Percentiles rank a stretch among this genome's conserved stretches.
Conservation (phyloP, 2,888 invertebrate genomes). For the Eueremaeus valkanovi region DNA sequence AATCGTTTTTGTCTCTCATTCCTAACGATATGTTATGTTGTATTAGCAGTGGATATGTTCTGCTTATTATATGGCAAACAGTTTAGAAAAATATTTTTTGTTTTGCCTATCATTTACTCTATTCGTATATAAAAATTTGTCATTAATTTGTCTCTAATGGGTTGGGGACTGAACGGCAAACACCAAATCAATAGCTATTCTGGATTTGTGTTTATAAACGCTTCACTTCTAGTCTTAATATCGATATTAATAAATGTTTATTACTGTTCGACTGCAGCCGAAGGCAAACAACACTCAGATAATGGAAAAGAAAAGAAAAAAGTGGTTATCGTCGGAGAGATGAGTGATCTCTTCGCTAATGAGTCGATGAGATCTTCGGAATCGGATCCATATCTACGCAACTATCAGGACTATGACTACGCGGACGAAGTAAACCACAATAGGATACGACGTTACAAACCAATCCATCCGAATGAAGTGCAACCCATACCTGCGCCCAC, state of each 20-base stretch:
- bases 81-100: background rate
- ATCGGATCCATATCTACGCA: background rate
- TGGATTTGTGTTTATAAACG: background rate
- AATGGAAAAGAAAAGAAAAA: constrained; percentile 27
- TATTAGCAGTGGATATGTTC: background rate
- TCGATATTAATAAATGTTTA: background rate
- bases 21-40: background rate
- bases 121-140: background rate
- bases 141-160: too few relatives aligned
- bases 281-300: background rate
- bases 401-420: background rate
- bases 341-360: constrained; percentile 33
- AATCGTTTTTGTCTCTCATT: background rate
- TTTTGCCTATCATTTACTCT: background rate
- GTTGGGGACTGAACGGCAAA: background rate
- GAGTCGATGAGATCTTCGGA: background rate
- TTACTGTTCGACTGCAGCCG: background rate
- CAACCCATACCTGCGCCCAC: background rate
- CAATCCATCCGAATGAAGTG: too few relatives aligned
- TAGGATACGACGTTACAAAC: background rate
- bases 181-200: background rate
- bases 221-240: background rate
- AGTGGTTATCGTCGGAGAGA: constrained; percentile 39
- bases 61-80: background rate
- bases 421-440: constrained; percentile 14